Base-by-base conservation (phyloP, 2,797 vertebrate genomes). In the Oreortyx pictus region DNA sequence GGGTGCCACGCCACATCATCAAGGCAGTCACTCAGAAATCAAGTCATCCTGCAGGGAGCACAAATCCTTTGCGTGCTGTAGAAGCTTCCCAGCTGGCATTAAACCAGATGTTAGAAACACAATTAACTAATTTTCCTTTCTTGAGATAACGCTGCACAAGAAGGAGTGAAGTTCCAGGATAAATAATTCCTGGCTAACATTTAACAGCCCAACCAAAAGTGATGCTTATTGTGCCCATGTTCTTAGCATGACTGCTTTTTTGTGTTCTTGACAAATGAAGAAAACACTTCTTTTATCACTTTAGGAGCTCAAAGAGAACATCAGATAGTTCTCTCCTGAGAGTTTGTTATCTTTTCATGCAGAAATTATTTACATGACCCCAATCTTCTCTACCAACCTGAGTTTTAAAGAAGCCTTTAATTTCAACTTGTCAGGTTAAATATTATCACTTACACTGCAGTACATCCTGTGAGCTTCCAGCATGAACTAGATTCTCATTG, bases 201-300 rank as follows among this genome's bases (percentile, higher is more conserved):
- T 92, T 82, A 93, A 92, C 3, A 86, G 88, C 86, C 31, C 84
- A 75, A 61, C 46, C 82, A 86, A 94, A 94, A 79, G 31, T 24
- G 64, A 62, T 71, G 77, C 56, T 95, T 82, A 78, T 80, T 85
- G 68, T 75, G 92, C 79, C 35, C 59, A 57, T 83, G 87, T 85
- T 80, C 74, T 66, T 89, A 70, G 72, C 72, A 64, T 85, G 89
- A 71, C 59, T 77, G 31, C 39, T 89, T 84, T 85, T 61, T 49
- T 62, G 29, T 43, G 65, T 73, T n/a, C 41, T 16, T 47, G 62
- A 65, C 29, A 3, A 17, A 46, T 10, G 67, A 66, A 71, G 89
- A 71, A 67, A 60, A 15, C 54, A 78, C 44, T 67, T 35, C 78
- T 79, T 80, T 86, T 78, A 75, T 73, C 41, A 44, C 82, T 70